phyloP scores from a whole-genome alignment of 2,888 invertebrate species.

The Lasioglossum calceatum region DNA sequence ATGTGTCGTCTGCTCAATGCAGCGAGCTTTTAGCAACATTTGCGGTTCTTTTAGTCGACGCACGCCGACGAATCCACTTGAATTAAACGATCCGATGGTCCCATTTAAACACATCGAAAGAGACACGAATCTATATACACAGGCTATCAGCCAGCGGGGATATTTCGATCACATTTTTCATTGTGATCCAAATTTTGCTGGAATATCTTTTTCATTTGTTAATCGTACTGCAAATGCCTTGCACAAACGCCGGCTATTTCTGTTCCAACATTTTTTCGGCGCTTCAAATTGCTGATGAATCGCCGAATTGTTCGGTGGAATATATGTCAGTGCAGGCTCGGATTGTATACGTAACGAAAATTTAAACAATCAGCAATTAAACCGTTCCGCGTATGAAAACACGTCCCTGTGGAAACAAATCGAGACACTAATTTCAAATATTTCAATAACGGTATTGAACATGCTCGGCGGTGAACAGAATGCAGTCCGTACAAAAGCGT shows the following conservation, averaged over 20 bases:
- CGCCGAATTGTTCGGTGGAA: constrained; percentile 8
- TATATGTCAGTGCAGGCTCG: neutral
- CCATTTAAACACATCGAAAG: constrained; percentile 15
- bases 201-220: constrained; percentile 15
- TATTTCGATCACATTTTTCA: constrained; percentile 33
- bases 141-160: neutral
- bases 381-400: constrained; percentile 24
- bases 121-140: neutral
- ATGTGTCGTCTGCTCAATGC: constrained; percentile 15
- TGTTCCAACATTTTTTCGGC: neutral
- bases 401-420: neutral
- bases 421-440: neutral
- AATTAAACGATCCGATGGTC: constrained; percentile 47
- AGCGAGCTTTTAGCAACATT: constrained; percentile 28
- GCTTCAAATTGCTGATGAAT: neutral
- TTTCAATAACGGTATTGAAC: neutral
- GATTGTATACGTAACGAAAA: constrained; percentile 34
- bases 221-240: constrained; percentile 40
- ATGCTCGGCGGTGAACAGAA: too few relatives aligned
- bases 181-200: neutral
- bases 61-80: constrained; percentile 44
- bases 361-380: constrained; percentile 38
- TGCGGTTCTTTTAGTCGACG: constrained; percentile 32
- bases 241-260: neutral
- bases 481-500: neutral